phyloP scores from a whole-genome alignment of 2,113 vertebrate genomes.

The Spermophilus dauricus region DNA sequence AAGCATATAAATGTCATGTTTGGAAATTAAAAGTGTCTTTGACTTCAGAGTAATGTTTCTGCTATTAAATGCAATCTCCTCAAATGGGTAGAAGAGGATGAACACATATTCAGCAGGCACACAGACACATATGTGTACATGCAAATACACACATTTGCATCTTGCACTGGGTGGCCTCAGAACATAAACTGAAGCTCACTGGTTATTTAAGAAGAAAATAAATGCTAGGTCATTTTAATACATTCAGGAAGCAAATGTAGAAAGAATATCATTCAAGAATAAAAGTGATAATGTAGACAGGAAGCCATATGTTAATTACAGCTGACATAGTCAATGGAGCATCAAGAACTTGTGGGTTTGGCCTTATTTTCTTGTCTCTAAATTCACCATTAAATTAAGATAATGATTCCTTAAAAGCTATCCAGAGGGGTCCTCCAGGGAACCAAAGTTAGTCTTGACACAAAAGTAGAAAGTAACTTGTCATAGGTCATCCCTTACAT shows the following conservation, averaged over 20 bases:
- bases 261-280: neutral
- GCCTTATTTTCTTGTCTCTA: neutral
- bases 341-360: neutral
- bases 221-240: neutral
- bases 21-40: neutral
- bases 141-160: neutral
- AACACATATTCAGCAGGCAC: neutral
- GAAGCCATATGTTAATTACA: neutral
- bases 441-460: neutral
- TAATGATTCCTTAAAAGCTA: neutral
- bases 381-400: neutral
- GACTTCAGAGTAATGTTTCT: neutral
- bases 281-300: neutral
- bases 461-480: neutral
- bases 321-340: neutral
- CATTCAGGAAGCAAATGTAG: slow-evolving; percentile 22
- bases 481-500: neutral
- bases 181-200: neutral
- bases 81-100: neutral
- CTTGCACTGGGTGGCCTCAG: neutral
- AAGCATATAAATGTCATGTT: neutral
- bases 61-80: neutral
- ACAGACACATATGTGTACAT: too few species aligned
- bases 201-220: neutral
- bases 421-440: neutral